phyloP scores from a whole-genome alignment of 2,797 vertebrate species.

The Urosaurus nigricauda region DNA sequence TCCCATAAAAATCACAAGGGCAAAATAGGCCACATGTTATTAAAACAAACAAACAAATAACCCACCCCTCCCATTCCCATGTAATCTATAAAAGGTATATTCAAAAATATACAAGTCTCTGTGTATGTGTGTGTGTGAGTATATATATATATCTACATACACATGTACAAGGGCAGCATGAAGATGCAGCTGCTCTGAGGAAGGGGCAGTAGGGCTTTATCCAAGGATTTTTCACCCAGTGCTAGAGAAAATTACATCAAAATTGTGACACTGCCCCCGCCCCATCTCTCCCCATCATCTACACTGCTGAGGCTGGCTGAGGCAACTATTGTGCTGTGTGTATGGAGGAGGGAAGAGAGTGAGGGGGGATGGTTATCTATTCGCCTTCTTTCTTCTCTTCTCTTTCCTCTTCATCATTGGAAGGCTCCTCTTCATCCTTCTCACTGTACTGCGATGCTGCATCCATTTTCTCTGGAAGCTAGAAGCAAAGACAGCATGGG shows the following conservation, averaged over 20 bases:
- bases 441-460: conserved; percentile 27
- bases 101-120: conserved; percentile 1
- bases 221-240: not conserved
- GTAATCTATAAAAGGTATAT: conserved; percentile 4
- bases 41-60: not conserved
- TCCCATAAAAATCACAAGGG: not conserved
- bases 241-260: not conserved
- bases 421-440: not conserved
- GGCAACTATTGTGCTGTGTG: not conserved
- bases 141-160: not conserved
- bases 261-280: not conserved
- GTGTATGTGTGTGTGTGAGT: not conserved
- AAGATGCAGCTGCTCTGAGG: not conserved
- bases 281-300: not conserved
- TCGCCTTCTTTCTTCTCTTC: not conserved
- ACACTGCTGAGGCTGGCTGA: conserved; percentile 5
- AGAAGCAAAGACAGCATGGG: not conserved
- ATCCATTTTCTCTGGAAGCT: conserved; percentile 37
- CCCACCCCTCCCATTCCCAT: not conserved
- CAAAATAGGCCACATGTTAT: not conserved
- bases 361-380: not conserved
- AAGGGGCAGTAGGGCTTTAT: not conserved
- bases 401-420: not conserved
- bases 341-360: not conserved
- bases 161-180: not conserved